These are phyloP conservation scores for Channa maculata DNA, from an alignment of 2,113 vertebrate species.

Conservation along the genomic window DNA sequence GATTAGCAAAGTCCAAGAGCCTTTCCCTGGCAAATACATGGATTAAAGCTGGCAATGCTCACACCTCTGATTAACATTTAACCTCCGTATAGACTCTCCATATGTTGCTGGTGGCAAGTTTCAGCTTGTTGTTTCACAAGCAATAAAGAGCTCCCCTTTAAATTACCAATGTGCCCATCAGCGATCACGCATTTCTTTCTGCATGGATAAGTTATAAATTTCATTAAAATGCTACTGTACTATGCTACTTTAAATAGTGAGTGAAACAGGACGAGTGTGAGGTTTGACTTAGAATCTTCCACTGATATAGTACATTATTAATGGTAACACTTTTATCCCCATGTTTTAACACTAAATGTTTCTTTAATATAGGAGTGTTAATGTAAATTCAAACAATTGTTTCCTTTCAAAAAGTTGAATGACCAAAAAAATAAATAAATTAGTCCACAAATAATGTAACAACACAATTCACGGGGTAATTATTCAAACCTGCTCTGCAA, in stretches of 20 bases:
- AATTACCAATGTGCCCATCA: slow-evolving; percentile 72
- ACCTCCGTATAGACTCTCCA: slow-evolving; percentile 67
- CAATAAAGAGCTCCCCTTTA: slow-evolving; percentile 47
- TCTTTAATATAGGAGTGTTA: too few relatives aligned
- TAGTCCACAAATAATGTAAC: too few relatives aligned
- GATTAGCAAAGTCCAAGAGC: slow-evolving; percentile 80
- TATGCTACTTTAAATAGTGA: not conserved
- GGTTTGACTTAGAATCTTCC: not conserved
- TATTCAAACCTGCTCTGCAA: not conserved
- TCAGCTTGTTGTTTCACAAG: slow-evolving; percentile 61
- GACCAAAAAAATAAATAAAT: too few relatives aligned
- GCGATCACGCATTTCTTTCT: slow-evolving; percentile 25
- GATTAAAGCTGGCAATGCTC: slow-evolving; percentile 73
- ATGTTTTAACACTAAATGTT: too few relatives aligned
- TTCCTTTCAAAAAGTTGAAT: too few relatives aligned
- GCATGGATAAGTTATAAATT: slow-evolving; percentile 40
- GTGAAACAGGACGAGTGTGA: not conserved
- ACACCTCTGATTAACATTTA: slow-evolving; percentile 84
- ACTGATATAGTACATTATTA: not conserved
- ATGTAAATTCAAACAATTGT: too few relatives aligned
- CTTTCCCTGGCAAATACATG: slow-evolving; percentile 77
- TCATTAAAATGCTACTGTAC: slow-evolving; percentile 26
- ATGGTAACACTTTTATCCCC: not conserved
- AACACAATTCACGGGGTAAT: not conserved
- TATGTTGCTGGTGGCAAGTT: slow-evolving; percentile 48